Base-by-base conservation (phyloP, 1,140 invertebrate species). In the Piezodorus guildinii region DNA sequence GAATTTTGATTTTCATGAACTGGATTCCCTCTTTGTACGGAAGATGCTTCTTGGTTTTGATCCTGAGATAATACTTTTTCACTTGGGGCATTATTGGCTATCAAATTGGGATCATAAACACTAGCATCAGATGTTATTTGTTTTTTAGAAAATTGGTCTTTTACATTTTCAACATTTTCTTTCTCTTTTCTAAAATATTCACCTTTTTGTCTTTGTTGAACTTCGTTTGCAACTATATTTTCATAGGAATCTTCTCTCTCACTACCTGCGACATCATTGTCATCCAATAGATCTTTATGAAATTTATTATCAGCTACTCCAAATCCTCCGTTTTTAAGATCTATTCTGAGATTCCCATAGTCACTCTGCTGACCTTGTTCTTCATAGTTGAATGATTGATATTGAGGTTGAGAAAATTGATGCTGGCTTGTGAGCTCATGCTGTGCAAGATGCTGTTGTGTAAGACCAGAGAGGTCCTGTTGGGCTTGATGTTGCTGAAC, bases 381-480 rank as follows among this genome's bases (percentile, higher is more conserved):
- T 56, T 78, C 76, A 64, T 79, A 80, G 70, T 80, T 80, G 67
- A 79, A 80, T 0, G 76, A 76, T 52, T 79, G 77, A 70, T 74
- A 76, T 63, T 79, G 76, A 0, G 77, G 75, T n/a, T 39, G 34
- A 39, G 49, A 39, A 30, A 66, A 66, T 43, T 66, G 65, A 1
- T 16, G 19, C 23, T 25, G 15, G 15, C n/a, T 21, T 8, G 34
- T 10, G 34, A 39, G 34, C 34, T 39, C 34, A 8, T 39, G 34
- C 34, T 39, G 34, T 8, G 34, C 9, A 39, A 39, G 30, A 60
- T 69, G 63, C n/a, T 72, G 70, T 66, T 59, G n/a, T n/a, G n/a
- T n/a, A n/a, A n/a, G n/a, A n/a, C n/a, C 6, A 63, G 58, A 69
- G 75, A 79, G 21, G 6, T 30, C 65, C n/a, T 46, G 16, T 0